A percentile compares a stretch with the other conserved stretches of the same genome.
These are phyloP conservation scores for Sterna hirundo DNA, from an alignment of 2,113 vertebrate species.

Conservation along the genomic window DNA sequence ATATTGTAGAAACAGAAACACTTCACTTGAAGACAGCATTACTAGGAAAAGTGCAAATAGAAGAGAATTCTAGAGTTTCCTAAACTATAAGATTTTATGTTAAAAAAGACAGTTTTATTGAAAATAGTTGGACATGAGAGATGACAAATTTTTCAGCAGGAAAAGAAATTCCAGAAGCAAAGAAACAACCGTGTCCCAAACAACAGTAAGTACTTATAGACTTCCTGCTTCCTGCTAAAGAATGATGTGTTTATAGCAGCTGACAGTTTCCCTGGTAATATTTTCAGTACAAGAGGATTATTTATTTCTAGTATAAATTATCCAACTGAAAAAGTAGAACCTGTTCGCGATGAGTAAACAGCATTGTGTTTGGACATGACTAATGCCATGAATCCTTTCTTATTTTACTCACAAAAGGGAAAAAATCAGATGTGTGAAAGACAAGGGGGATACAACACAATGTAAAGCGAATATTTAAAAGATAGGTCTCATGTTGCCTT, in stretches of 20 bases:
- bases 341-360: not conserved
- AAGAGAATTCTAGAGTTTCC: not conserved
- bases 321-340: not conserved
- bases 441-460: not conserved
- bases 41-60: not conserved
- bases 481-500: not conserved
- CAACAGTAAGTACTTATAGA: not conserved
- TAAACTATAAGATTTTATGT: not conserved
- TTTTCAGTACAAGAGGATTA: not conserved
- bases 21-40: not conserved
- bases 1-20: not conserved
- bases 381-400: not conserved
- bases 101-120: not conserved
- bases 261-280: not conserved
- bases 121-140: not conserved
- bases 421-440: not conserved
- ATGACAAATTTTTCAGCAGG: not conserved
- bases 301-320: not conserved
- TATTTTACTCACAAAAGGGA: not conserved
- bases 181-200: not conserved
- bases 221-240: not conserved
- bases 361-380: not conserved
- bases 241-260: not conserved
- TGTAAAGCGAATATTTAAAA: not conserved
- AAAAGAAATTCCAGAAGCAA: not conserved